A percentile compares a stretch with the other conserved stretches of the same genome.
Evolutionary conservation across 2,113 vertebrate genomes (phyloP).

Genomic region (Cricetomys ansorgei): DNA sequence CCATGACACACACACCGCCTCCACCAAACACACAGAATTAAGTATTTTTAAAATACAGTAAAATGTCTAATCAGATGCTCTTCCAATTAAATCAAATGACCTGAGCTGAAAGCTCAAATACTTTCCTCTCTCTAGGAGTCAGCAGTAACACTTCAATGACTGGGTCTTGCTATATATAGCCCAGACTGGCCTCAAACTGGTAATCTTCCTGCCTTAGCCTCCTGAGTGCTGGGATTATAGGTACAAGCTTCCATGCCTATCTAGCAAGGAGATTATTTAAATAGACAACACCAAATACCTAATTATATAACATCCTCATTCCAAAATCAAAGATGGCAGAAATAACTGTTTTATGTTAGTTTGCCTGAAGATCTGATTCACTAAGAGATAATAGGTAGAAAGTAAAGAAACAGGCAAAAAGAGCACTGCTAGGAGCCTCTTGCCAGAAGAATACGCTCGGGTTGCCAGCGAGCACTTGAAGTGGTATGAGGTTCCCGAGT

Average conservation of each 20-base stretch:
- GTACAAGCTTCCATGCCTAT: too few relatives aligned
- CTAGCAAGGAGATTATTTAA: slow-evolving; percentile 4
- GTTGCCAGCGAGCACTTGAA: not conserved
- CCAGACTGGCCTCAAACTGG: not conserved
- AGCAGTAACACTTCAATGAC: not conserved
- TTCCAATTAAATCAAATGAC: not conserved
- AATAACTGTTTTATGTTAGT: slow-evolving; percentile 31
- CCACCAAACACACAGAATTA: not conserved
- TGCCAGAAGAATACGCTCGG: slow-evolving; percentile 15
- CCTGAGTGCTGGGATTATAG: not conserved
- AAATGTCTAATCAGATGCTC: not conserved
- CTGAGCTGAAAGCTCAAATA: slow-evolving; percentile 16
- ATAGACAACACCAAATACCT: not conserved
- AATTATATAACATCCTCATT: slow-evolving; percentile 11
- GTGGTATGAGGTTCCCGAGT: not conserved
- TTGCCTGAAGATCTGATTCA: slow-evolving; percentile 11
- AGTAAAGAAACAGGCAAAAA: not conserved
- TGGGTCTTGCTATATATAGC: not conserved
- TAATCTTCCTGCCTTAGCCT: not conserved
- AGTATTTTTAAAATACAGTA: not conserved
- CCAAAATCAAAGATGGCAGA: slow-evolving; percentile 46
- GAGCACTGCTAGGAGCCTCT: not conserved
- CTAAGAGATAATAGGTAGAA: slow-evolving; percentile 5
- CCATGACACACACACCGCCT: not conserved
- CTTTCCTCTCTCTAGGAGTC: slow-evolving; percentile 23